A percentile compares a stretch with the other conserved stretches of the same genome.
phyloP scores from a whole-genome alignment of 2,888 invertebrate genomes.

The Drosophila differens region DNA sequence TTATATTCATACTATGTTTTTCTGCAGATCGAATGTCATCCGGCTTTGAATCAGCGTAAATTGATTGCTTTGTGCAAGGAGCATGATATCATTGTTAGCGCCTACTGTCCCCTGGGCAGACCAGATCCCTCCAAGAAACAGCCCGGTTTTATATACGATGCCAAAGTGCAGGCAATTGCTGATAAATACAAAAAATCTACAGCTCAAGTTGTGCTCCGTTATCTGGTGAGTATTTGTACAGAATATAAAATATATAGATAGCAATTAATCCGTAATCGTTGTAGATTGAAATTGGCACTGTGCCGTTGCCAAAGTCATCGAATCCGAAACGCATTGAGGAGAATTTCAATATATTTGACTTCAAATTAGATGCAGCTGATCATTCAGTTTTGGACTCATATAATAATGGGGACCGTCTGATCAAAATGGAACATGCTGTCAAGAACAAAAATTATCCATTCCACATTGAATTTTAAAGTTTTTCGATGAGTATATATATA shows the following conservation, averaged over 20 bases:
- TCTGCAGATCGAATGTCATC: conserved; percentile 87
- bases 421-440: conserved; percentile 82
- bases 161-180: conserved; percentile 87
- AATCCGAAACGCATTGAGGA: conserved; percentile 86
- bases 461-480: conserved; percentile 73
- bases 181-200: conserved; percentile 89
- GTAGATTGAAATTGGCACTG: conserved; percentile 86
- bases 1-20: neutral
- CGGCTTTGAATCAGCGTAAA: conserved; percentile 89
- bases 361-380: conserved; percentile 86
- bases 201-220: conserved; percentile 90
- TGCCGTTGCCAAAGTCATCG: conserved; percentile 88
- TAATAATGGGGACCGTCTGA: conserved; percentile 84
- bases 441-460: conserved; percentile 83
- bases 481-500: neutral
- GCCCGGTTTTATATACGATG: conserved; percentile 87
- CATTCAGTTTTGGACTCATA: conserved; percentile 86
- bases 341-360: conserved; percentile 88
- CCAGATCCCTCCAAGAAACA: conserved; percentile 90
- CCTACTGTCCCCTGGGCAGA: conserved; percentile 92
- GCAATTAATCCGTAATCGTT: neutral
- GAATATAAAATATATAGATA: neutral
- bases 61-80: conserved; percentile 89
- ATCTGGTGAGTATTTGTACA: conserved; percentile 71
- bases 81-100: conserved; percentile 89